Percentiles rank a stretch among this genome's conserved stretches.
phyloP scores from a whole-genome alignment of 2,797 vertebrate genomes.

The Echiichthys vipera region DNA sequence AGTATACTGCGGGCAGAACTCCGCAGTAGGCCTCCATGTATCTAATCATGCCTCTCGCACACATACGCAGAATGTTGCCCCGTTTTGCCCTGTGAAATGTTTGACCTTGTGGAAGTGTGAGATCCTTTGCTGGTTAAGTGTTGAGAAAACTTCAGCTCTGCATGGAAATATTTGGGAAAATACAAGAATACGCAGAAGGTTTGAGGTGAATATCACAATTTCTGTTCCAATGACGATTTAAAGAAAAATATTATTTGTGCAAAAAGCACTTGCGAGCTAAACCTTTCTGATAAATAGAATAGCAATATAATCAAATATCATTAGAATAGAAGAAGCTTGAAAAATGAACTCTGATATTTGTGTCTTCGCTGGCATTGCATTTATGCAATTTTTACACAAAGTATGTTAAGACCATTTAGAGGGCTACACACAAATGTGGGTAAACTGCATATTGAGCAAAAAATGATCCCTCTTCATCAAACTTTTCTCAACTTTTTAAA shows the following conservation, averaged over 20 bases:
- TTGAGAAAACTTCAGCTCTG: background rate
- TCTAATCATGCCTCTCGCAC: constrained; percentile 45
- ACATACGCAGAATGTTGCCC: background rate
- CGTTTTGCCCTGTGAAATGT: background rate
- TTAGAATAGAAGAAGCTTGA: background rate
- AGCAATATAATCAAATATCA: background rate
- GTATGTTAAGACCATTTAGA: no score
- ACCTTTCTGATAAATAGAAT: background rate
- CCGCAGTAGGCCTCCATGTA: constrained; percentile 55
- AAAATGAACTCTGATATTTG: background rate
- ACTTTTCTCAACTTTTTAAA: background rate
- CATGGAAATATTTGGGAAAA: background rate
- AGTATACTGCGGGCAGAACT: constrained; percentile 21
- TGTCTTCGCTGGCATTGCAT: background rate
- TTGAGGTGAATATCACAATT: background rate
- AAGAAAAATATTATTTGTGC: background rate
- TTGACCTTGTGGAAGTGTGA: background rate
- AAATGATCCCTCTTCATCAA: background rate
- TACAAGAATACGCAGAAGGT: background rate
- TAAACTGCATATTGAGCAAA: background rate
- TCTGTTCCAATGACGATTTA: background rate
- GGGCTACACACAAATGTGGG: background rate
- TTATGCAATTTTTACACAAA: background rate
- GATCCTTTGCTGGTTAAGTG: background rate
- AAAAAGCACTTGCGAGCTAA: background rate